Base-by-base conservation (phyloP, 2,888 invertebrate species). In the Hydroisotoma schaefferi region DNA sequence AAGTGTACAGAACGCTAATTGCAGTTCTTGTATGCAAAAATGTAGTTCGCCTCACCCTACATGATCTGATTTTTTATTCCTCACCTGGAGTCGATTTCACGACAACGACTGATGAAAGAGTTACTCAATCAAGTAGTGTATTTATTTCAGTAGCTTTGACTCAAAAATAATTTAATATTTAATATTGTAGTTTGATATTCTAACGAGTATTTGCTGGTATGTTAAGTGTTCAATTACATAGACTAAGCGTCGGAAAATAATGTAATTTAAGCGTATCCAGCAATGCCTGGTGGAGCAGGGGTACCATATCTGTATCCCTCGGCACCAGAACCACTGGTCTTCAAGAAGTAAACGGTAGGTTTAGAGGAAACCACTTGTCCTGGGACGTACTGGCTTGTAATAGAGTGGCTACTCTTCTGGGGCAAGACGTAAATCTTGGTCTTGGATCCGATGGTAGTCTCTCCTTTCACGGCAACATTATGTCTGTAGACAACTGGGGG, bases 391-490 rank as follows among this genome's bases (percentile, higher is more conserved):
- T 64, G 55, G 22, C 60, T 60, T 6, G 20, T 49, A 25, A 64
- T 57, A 15, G 57, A 43, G 27, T 64, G 63, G 12, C 54, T 38
- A 47, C 46, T 47, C 52, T 47, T 54, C 25, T 57, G 57, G 4
- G 63, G 63, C 27, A 64, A 44, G 5, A 64, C 63, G 43, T 57
- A 64, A 46, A 64, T 60, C 53, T 64, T 64, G 18, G 63, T 64
- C 26, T 59, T 57, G 20, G 40, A 60, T n/a, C 47, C 60, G 8
- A 46, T 22, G 6, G 55, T 60, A 12, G 26, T 26, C 18, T 15
- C 12, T n/a, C 49, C 49, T 6, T 6, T 5, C 4, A 49, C 49
- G 27, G 49, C 49, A 6, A 49, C 28, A 18, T 49, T 49, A 18
- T 49, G 49, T 6, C 4, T 25, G 51, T 59, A 63, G 4, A 10